Conservation (phyloP, 2,113 vertebrate species). For the Tyto alba region DNA sequence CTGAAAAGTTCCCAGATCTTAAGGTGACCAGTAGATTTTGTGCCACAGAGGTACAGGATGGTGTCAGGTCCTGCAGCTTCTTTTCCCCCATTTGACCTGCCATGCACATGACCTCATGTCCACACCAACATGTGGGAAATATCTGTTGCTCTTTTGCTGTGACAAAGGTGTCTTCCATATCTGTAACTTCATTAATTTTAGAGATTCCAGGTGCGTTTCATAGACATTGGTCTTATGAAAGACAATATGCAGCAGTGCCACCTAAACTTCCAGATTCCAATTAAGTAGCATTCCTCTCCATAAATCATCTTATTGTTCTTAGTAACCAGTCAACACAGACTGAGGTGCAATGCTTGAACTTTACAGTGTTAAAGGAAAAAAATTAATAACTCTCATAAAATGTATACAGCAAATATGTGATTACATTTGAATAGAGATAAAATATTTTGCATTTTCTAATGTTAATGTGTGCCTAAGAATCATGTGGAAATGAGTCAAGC, state of each 20-base stretch:
- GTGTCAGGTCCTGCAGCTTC: background rate
- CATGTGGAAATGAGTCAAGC: background rate
- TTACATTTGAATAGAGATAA: background rate
- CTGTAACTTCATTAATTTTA: background rate
- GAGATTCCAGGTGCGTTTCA: background rate
- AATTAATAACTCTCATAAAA: background rate
- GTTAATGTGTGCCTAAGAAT: background rate
- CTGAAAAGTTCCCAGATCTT: background rate
- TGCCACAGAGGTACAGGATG: accelerated
- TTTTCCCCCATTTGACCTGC: background rate
- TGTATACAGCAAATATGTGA: background rate
- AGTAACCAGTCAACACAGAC: background rate
- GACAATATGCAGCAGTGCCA: background rate
- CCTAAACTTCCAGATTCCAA: background rate
- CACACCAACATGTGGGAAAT: background rate
- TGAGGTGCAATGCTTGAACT: background rate
- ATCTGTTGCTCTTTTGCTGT: background rate
- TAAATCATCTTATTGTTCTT: background rate
- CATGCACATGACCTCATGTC: too few relatives aligned
- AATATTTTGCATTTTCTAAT: background rate
- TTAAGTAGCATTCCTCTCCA: background rate
- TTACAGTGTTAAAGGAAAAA: background rate
- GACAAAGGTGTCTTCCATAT: background rate
- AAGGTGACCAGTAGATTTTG: background rate
- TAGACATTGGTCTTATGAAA: background rate